phyloP scores from a whole-genome alignment of 2,888 invertebrate species.

The Odontocolon sp. region DNA sequence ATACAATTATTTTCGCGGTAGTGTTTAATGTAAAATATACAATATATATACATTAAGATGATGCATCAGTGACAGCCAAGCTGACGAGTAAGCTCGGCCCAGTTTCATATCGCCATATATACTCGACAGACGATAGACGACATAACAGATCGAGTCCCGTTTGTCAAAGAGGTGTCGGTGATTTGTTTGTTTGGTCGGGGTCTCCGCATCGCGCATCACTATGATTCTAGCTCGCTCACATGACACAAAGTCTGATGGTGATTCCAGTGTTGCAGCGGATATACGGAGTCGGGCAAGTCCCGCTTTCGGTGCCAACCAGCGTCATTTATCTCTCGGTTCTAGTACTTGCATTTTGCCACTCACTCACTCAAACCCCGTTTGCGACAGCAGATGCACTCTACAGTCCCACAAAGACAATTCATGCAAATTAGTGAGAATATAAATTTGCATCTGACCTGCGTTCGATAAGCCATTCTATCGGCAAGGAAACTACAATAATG shows the following conservation, averaged over 20 bases:
- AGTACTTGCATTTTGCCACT: constrained; percentile 31
- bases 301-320: constrained; percentile 22
- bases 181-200: constrained; percentile 19
- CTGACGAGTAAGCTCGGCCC: background rate
- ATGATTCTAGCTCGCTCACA: constrained; percentile 13
- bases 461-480: constrained; percentile 6
- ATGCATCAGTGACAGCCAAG: background rate
- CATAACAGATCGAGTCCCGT: constrained; percentile 32
- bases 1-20: no score
- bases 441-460: constrained; percentile 12
- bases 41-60: background rate
- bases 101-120: constrained; percentile 1
- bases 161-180: constrained; percentile 40
- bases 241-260: background rate
- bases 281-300: constrained; percentile 6
- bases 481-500: background rate
- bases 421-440: constrained; percentile 3
- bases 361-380: constrained; percentile 22
- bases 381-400: constrained; percentile 30
- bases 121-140: background rate
- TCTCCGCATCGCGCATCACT: constrained; percentile 10
- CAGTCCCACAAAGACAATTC: background rate
- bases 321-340: constrained; percentile 23
- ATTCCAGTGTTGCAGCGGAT: background rate
- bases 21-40: no score